Conservation (phyloP, 2,797 vertebrate genomes). For the Falco novaeseelandiae region DNA sequence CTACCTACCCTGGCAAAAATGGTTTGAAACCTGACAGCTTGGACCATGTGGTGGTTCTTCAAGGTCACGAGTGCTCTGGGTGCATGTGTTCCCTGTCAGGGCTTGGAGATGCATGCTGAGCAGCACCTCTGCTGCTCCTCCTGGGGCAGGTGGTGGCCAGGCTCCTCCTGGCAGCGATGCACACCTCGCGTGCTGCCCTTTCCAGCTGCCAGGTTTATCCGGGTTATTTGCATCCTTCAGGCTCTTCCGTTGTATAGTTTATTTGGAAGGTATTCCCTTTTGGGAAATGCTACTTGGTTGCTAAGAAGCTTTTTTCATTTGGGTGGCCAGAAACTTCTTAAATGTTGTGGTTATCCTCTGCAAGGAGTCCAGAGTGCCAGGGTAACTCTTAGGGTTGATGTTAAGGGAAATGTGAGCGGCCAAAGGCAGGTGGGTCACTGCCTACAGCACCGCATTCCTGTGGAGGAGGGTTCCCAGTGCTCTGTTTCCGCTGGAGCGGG, state of each 20-base stretch:
- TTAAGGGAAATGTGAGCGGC: rapidly evolving
- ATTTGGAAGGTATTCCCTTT: background rate
- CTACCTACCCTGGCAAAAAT: background rate
- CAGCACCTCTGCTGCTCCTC: background rate
- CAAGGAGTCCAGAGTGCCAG: background rate
- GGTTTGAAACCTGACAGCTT: background rate
- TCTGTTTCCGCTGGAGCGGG: background rate
- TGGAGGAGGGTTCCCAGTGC: rapidly evolving
- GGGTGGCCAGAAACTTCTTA: rapidly evolving
- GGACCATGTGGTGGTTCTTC: background rate
- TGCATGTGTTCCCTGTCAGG: background rate
- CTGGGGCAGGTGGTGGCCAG: too few relatives aligned
- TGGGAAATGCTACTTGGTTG: background rate
- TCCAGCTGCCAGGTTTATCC: rapidly evolving
- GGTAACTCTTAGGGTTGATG: too few relatives aligned
- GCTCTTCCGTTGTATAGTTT: rapidly evolving
- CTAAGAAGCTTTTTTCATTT: background rate
- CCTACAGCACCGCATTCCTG: rapidly evolving
- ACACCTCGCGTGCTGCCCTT: rapidly evolving
- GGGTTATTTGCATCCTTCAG: background rate
- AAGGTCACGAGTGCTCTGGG: too few relatives aligned
- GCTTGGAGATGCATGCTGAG: rapidly evolving
- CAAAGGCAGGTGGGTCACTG: background rate
- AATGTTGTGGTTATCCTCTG: too few relatives aligned
- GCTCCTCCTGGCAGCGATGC: rapidly evolving